phyloP scores from a whole-genome alignment of 2,888 invertebrate species.

The Hetaerina titia region DNA sequence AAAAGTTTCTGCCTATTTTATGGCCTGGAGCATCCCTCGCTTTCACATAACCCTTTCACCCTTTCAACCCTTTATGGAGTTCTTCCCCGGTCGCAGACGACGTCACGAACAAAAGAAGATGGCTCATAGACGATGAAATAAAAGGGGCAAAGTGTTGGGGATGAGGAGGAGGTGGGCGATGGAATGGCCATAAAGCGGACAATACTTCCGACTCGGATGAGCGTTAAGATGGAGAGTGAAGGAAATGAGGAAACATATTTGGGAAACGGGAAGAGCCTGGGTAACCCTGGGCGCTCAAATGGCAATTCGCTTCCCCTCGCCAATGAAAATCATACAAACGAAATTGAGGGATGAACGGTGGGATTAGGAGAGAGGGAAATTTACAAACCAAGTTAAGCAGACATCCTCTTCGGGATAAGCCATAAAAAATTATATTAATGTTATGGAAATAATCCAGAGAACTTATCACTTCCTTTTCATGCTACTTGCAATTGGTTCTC shows the following conservation, averaged over 20 bases:
- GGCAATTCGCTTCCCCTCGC: neutral
- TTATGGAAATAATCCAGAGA: too few species aligned
- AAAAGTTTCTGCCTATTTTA: slow-evolving; percentile 35
- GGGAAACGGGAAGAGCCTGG: neutral
- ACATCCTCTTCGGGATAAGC: too few species aligned
- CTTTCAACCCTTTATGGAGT: slow-evolving; percentile 37
- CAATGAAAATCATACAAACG: neutral
- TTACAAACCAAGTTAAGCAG: too few species aligned
- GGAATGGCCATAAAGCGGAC: neutral
- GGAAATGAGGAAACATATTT: neutral
- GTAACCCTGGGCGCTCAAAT: neutral
- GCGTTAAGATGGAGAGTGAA: neutral
- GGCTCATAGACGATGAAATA: slow-evolving; percentile 12
- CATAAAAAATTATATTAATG: too few species aligned
- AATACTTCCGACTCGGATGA: neutral
- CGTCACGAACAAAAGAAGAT: slow-evolving; percentile 45
- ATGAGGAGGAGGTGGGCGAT: neutral
- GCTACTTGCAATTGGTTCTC: too few species aligned
- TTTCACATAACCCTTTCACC: neutral
- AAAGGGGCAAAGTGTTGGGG: neutral
- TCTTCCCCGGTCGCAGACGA: slow-evolving; percentile 55
- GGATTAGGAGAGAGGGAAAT: too few species aligned
- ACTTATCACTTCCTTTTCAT: too few species aligned
- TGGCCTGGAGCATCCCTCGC: neutral
- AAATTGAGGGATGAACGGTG: neutral